Percentiles rank a stretch among this genome's conserved stretches.
These are phyloP conservation scores for Rhagophthalmus giganteus DNA, from an alignment of 2,888 invertebrate species.

Conservation along the genomic window DNA sequence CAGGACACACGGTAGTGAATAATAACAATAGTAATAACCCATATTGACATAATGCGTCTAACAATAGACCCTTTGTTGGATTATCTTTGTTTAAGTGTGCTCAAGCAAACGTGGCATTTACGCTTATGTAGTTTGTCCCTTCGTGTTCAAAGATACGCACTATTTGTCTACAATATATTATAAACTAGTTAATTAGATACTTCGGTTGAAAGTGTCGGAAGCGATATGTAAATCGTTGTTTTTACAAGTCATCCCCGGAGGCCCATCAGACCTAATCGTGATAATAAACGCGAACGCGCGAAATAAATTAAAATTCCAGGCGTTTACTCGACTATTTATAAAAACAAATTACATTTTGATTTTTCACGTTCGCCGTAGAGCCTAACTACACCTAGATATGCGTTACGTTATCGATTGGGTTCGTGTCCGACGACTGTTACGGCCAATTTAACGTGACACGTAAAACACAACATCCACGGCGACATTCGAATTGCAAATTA, in stretches of 20 bases:
- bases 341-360: too few species aligned
- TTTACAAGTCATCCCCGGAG: neutral
- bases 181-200: neutral
- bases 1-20: conserved; percentile 30
- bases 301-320: too few species aligned
- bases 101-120: conserved; percentile 29
- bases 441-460: too few species aligned
- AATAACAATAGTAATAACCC: conserved; percentile 34
- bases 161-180: neutral
- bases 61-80: conserved; percentile 32
- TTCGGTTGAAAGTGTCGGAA: neutral
- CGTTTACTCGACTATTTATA: too few species aligned
- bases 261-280: neutral
- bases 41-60: conserved; percentile 31
- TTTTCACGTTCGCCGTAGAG: too few species aligned
- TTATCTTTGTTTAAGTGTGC: conserved; percentile 33
- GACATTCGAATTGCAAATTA: too few species aligned
- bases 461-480: too few species aligned
- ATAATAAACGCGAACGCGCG: too few species aligned
- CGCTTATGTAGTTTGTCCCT: conserved; percentile 18
- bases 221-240: neutral
- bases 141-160: conserved; percentile 4
- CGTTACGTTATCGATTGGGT: too few species aligned
- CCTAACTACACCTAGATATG: too few species aligned
- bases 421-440: too few species aligned